Evolutionary conservation across 1,140 invertebrate species (phyloP).

Genomic region (Ceratina japonica): DNA sequence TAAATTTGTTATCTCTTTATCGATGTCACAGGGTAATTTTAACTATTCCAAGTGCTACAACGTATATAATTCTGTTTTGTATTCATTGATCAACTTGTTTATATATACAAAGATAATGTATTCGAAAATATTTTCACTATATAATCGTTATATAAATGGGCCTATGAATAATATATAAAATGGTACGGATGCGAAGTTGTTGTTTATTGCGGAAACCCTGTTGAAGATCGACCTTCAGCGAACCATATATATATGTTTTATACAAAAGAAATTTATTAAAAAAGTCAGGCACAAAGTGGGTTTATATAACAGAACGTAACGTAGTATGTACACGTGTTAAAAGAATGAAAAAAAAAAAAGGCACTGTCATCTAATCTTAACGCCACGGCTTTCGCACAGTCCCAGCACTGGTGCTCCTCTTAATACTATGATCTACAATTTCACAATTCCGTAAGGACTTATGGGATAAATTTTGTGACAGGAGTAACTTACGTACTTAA

Average conservation of each 20-base stretch:
- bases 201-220: too few relatives aligned
- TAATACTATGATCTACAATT: conserved; percentile 72
- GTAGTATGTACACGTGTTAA: background rate
- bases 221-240: too few relatives aligned
- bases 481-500: conserved; percentile 65
- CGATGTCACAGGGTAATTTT: too few relatives aligned
- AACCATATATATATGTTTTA: background rate
- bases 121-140: too few relatives aligned
- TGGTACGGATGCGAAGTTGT: too few relatives aligned
- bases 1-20: too few relatives aligned
- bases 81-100: too few relatives aligned
- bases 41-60: too few relatives aligned
- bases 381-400: conserved; percentile 76
- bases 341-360: conserved; percentile 42
- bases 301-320: conserved; percentile 14
- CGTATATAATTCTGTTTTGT: too few relatives aligned
- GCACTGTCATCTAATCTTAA: conserved; percentile 56
- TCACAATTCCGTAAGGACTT: background rate
- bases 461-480: background rate
- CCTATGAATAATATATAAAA: too few relatives aligned
- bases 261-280: conserved; percentile 44
- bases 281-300: conserved; percentile 38
- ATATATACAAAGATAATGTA: too few relatives aligned
- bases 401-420: conserved; percentile 75
- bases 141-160: too few relatives aligned